These are phyloP conservation scores for Rhabdornis inornatus DNA, from an alignment of 2,113 vertebrate genomes.

Conservation along the genomic window DNA sequence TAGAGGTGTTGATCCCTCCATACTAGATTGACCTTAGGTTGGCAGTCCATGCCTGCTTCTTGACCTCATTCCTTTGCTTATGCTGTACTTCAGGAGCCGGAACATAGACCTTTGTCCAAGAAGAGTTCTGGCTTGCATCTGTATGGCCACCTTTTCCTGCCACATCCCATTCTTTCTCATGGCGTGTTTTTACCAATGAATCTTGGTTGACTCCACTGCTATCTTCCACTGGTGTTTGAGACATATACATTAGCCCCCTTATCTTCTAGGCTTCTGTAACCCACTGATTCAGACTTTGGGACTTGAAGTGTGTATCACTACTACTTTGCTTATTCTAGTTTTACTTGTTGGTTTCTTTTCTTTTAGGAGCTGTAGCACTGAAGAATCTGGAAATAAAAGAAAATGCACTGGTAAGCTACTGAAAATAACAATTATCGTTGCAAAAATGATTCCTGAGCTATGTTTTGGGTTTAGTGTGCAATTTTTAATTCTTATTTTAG, in stretches of 20 bases:
- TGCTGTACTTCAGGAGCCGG: background rate
- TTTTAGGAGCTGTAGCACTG: conserved; percentile 86
- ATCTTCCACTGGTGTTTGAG: background rate
- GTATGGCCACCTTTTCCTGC: background rate
- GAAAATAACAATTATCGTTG: background rate
- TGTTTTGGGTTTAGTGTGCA: background rate
- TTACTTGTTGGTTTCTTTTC: background rate
- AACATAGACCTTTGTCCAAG: background rate
- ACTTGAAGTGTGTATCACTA: background rate
- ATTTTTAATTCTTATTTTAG: background rate
- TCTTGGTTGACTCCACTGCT: background rate
- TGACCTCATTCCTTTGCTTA: background rate
- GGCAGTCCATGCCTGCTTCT: background rate
- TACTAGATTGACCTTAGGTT: too few relatives aligned
- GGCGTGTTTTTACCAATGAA: background rate
- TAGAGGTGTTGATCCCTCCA: background rate
- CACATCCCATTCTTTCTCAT: background rate
- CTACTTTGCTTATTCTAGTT: background rate
- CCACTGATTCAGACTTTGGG: background rate
- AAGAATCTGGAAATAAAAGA: conserved; percentile 97
- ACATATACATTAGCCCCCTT: background rate
- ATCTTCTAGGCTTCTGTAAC: background rate
- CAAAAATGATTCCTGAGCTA: background rate
- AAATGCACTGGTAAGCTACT: conserved; percentile 91
- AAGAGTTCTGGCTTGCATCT: background rate